These are phyloP conservation scores for Panonychus citri DNA, from an alignment of 1,140 invertebrate species.

Conservation along the genomic window DNA sequence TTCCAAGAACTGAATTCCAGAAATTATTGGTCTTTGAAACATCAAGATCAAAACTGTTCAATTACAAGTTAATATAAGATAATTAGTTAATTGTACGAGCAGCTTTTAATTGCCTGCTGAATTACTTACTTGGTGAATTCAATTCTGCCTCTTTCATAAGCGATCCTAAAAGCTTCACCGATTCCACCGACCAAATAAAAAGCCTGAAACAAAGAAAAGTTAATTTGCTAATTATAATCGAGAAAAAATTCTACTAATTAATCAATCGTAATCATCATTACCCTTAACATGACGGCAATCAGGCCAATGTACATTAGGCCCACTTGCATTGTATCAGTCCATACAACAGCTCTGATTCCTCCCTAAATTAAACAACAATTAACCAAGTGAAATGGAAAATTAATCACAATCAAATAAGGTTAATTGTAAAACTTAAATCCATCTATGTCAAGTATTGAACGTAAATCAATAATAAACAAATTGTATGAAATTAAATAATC, in stretches of 20 bases:
- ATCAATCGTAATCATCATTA: background rate
- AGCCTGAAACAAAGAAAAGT: conserved; percentile 7
- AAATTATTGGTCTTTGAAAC: conserved; percentile 53
- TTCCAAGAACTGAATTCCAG: conserved; percentile 47
- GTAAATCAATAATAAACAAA: background rate
- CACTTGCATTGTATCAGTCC: conserved; percentile 28
- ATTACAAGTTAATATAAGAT: no score
- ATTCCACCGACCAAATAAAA: conserved; percentile 19
- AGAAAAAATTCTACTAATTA: background rate
- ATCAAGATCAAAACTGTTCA: conserved; percentile 45
- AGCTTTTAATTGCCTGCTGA: no score
- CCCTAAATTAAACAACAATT: conserved; percentile 19
- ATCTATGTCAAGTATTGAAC: background rate
- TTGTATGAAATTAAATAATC: background rate
- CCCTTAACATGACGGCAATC: conserved; percentile 12
- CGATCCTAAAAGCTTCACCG: conserved; percentile 14
- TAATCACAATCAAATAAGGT: background rate
- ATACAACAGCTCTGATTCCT: conserved; percentile 28
- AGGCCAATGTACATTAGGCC: conserved; percentile 22
- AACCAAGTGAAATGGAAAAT: no score
- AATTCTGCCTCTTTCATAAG: conserved; percentile 10
- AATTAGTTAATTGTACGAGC: no score
- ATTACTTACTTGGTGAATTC: conserved; percentile 18
- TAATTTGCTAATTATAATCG: background rate
- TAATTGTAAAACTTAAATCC: no score